phyloP scores from a whole-genome alignment of 2,888 invertebrate genomes.

The Dicranocentrus wangi region DNA sequence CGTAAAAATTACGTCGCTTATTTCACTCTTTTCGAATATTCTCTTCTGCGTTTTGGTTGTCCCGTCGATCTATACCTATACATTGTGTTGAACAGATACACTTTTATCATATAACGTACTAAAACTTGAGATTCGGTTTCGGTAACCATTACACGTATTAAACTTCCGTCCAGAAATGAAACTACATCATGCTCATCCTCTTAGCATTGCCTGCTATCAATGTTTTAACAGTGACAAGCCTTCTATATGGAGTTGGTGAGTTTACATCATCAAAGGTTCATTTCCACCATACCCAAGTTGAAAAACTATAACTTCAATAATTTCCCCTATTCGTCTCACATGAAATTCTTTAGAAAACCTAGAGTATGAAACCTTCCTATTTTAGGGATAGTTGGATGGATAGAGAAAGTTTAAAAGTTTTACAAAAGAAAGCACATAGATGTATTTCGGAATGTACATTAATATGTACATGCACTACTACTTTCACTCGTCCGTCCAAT shows the following conservation, averaged over 20 bases:
- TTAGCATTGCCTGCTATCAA: constrained; percentile 3
- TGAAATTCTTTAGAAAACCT: too few relatives aligned
- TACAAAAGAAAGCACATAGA: too few relatives aligned
- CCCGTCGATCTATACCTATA: neutral
- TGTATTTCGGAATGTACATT: too few relatives aligned
- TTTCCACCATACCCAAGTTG: too few relatives aligned
- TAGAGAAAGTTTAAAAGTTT: too few relatives aligned
- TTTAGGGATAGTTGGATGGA: too few relatives aligned
- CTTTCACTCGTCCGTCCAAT: too few relatives aligned
- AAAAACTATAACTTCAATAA: constrained; percentile 36
- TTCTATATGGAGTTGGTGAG: too few relatives aligned
- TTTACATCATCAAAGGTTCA: too few relatives aligned
- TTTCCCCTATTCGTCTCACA: constrained; percentile 19
- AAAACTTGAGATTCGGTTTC: neutral
- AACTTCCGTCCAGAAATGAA: constrained; percentile 1
- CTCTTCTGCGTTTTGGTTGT: too few relatives aligned
- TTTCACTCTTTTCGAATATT: constrained; percentile 21
- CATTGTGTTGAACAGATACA: neutral
- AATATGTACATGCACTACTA: too few relatives aligned
- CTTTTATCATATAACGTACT: neutral
- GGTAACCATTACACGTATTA: neutral
- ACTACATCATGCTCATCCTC: constrained; percentile 9
- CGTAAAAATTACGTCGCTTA: neutral
- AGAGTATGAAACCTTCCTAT: too few relatives aligned
- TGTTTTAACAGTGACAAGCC: neutral